Base-by-base conservation (phyloP, 2,888 invertebrate species). In the Trachelus troglodyta region DNA sequence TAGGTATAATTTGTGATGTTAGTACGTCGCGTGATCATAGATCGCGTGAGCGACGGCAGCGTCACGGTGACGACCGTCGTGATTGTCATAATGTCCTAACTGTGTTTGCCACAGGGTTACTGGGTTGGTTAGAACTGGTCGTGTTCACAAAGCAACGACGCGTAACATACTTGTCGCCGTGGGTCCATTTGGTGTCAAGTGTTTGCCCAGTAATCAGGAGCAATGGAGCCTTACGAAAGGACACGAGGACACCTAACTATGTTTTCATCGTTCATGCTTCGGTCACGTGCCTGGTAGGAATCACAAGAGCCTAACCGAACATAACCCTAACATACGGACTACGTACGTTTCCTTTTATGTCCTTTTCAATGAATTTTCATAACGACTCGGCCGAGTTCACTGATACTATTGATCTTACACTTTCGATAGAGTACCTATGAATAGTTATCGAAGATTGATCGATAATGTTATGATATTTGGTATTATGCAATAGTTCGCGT, bases 191-290 rank as follows among this genome's bases (percentile, higher is more conserved):
- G 76, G 79, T 74, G 80, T 79, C 79, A 78, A 84, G 84, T 84
- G 83, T 84, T 84, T 84, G 82, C 82, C 31, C 31, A 80, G 74
- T 77, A 76, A 80, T 78, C 71, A 76, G 73, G 40, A 77, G 75
- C 77, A 82, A 81, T 79, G 75, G 76, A 75, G 78, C 75, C 40
- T 75, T 75, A 56, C 76, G 78, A 78, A 78, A 69, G 56, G 23
- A 56, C 23, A 56, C 56, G 56, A 56, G 56, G 75, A 78, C 73
- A 73, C 68, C 74, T 76, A 80, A 81, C 69, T 78, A 69, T 75
- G 74, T 77, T 79, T 76, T 76, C 71, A 68, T 69, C 74, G 76
- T 33, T 37, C 35, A 34, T 82, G 80, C 82, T 83, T 82, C 75
- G 71, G 84, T 11, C 84, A 81, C 84, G 84, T 85, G 84, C 34